Evolutionary conservation across 2,888 invertebrate species (phyloP), one percentile per base, ranked within the genome.

Genomic region (Tinea pellionella): DNA sequence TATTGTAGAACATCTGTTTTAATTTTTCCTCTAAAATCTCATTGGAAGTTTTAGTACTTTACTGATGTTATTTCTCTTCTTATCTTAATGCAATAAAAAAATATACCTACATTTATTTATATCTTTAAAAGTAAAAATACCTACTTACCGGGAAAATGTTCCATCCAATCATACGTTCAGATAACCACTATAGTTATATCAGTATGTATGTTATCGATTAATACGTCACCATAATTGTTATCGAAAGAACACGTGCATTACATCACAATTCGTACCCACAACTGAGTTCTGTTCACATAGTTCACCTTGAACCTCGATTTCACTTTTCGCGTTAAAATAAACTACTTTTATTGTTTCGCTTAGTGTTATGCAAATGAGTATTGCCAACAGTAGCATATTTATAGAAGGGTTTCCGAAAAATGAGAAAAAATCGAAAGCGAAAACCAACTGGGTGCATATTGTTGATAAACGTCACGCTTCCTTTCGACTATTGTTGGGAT

Each of bases 351-450:
- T 82, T 80, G 78, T 80, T 77, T 72, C 67, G 74, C 69, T 68
- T 74, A 77, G 68, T 85, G 77, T 85, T 81, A 87, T 87, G 87
- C 84, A 87, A 87, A 87, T 85, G 70, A 74, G 68, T 62, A 70
- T 68, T 61, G 69, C 70, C 66, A 74, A 77, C 82, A 80, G 85
- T 81, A 84, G 87, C 79, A 47, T 60, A 64, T 75, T 78, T 76
- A 76, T 78, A 71, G 77, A 80, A 80, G 77, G 81, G 80, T 79
- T 85, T 78, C 77, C 74, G 67, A 77, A 79, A 77, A 81, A 71
- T 63, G 62, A 62, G 65, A 69, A 76, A 77, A 85, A 73, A 70
- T 41, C 66, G 70, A 82, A 82, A 87, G 85, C 83, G 86, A 85
- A 85, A 85, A 80, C 77, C 83, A 79, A 77, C 75, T 81, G 80